Evolutionary conservation across 2,797 vertebrate species (phyloP).

Genomic region (Sardinella longiceps): DNA sequence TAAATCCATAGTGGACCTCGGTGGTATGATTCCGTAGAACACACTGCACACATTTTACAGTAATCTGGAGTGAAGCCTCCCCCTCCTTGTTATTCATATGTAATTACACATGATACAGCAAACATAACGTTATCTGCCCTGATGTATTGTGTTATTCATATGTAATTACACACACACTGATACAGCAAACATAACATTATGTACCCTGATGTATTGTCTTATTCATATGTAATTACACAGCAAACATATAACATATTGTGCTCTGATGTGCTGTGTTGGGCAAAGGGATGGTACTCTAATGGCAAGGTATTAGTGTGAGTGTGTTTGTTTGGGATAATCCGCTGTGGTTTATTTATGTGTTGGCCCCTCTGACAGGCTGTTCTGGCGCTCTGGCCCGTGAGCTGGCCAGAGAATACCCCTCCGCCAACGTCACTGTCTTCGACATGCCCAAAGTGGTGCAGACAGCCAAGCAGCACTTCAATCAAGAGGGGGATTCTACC

Average conservation of each 20-base stretch:
- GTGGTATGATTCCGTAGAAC: conserved; percentile 61
- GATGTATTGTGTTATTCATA: neutral
- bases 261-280: neutral
- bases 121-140: neutral
- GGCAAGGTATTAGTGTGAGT: neutral
- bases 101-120: neutral
- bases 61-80: neutral
- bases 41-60: neutral
- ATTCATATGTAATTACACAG: no score
- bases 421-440: conserved; percentile 67
- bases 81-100: neutral
- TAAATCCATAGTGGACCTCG: conserved; percentile 69
- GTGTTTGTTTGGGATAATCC: neutral
- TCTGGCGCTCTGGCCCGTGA: conserved; percentile 73
- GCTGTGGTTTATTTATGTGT: neutral
- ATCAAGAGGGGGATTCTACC: conserved; percentile 59
- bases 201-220: no score
- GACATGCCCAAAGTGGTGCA: conserved; percentile 72
- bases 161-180: neutral
- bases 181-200: no score
- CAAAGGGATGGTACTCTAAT: neutral
- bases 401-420: conserved; percentile 67
- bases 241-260: no score
- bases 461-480: conserved; percentile 65
- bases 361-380: conserved; percentile 66